These are phyloP conservation scores for Mycalesis mineus DNA, from an alignment of 2,888 invertebrate genomes.

Conservation along the genomic window DNA sequence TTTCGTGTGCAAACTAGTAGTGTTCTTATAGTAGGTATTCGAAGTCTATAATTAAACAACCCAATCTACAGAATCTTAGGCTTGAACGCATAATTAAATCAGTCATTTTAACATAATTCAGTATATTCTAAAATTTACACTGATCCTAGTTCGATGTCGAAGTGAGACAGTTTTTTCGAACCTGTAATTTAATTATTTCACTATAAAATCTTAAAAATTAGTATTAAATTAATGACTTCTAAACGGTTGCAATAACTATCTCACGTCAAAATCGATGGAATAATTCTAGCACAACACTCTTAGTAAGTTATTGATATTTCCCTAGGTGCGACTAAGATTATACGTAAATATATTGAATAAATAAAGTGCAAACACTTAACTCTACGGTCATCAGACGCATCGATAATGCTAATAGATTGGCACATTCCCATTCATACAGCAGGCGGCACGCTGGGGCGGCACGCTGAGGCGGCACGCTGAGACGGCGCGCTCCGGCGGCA, in stretches of 20 bases:
- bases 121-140: constrained; percentile 76
- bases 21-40: constrained; percentile 70
- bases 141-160: constrained; percentile 71
- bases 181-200: constrained; percentile 64
- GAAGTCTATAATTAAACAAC: constrained; percentile 66
- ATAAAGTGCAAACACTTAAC: constrained; percentile 80
- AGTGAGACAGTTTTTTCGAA: constrained; percentile 65
- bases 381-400: constrained; percentile 74
- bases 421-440: constrained; percentile 70
- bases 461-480: neutral
- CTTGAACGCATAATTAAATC: constrained; percentile 78
- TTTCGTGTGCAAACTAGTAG: constrained; percentile 74
- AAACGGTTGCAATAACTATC: constrained; percentile 62
- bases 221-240: constrained; percentile 76
- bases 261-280: constrained; percentile 69
- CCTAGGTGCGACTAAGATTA: constrained; percentile 78
- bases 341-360: constrained; percentile 76
- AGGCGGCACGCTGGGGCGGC: constrained; percentile 26
- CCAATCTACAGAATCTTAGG: constrained; percentile 76
- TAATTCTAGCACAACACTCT: constrained; percentile 78
- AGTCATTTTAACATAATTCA: constrained; percentile 78
- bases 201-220: constrained; percentile 75
- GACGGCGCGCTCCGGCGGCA: neutral
- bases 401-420: constrained; percentile 73
- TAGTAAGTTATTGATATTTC: constrained; percentile 78